Evolutionary conservation across 2,113 vertebrate species (phyloP).

Genomic region (Sorex araneus): DNA sequence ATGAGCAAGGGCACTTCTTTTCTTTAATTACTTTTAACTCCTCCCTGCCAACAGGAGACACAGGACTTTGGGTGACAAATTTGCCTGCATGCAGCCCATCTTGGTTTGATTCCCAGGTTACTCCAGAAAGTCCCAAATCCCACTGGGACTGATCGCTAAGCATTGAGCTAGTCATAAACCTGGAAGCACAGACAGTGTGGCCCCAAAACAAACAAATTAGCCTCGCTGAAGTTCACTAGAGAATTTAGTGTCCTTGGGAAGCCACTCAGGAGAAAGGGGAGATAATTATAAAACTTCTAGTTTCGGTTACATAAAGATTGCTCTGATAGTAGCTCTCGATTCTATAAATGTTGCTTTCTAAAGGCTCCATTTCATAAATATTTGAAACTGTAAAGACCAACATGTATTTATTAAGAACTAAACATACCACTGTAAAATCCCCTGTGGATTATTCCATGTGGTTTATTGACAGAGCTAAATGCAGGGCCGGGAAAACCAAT

Average conservation of each 20-base stretch:
- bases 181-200: no score
- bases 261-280: background rate
- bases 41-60: no score
- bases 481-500: background rate
- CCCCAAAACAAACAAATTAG: background rate
- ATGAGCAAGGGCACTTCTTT: background rate
- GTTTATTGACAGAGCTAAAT: background rate
- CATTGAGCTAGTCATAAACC: no score
- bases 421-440: background rate
- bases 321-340: background rate
- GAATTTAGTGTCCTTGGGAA: background rate
- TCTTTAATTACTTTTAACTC: background rate
- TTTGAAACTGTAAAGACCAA: constrained; percentile 14
- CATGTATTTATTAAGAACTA: background rate
- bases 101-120: no score
- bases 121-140: no score
- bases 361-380: constrained; percentile 55
- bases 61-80: no score
- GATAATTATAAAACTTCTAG: background rate
- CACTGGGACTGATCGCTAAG: no score
- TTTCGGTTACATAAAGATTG: constrained; percentile 9
- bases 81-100: no score
- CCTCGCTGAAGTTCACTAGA: background rate
- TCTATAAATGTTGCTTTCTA: constrained; percentile 37
- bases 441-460: background rate